Conservation (phyloP, 2,113 vertebrate genomes). For the Cricetomys ansorgei region DNA sequence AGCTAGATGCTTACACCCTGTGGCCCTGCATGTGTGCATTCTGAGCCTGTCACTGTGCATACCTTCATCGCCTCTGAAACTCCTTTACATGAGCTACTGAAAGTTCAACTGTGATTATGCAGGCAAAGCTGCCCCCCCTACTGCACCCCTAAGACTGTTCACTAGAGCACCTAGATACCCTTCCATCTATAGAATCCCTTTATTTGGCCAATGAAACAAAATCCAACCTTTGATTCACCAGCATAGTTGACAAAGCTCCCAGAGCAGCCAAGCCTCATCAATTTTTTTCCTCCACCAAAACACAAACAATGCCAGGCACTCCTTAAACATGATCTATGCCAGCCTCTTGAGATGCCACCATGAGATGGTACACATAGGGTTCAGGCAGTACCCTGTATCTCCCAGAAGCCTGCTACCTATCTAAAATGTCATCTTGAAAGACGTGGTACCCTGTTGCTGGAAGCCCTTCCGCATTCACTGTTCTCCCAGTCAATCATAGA, state of each 20-base stretch:
- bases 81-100: background rate
- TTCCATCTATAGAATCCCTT: background rate
- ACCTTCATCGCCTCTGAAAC: background rate
- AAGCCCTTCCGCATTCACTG: background rate
- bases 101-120: background rate
- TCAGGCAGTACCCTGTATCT: background rate
- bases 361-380: too few relatives aligned
- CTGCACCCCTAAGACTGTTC: background rate
- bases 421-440: background rate
- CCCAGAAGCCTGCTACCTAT: background rate
- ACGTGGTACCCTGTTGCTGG: background rate
- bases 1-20: too few relatives aligned
- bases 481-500: background rate
- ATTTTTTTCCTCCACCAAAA: background rate
- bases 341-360: fast-evolving
- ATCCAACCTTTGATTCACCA: background rate
- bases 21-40: background rate
- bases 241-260: background rate
- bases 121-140: background rate
- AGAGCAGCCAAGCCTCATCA: background rate
- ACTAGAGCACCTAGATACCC: background rate
- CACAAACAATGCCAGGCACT: background rate
- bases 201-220: background rate
- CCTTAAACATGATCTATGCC: background rate
- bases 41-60: background rate